Percentiles rank a stretch among this genome's conserved stretches.
phyloP scores from a whole-genome alignment of 2,888 invertebrate species.

The Arrhopalites spinosus region DNA sequence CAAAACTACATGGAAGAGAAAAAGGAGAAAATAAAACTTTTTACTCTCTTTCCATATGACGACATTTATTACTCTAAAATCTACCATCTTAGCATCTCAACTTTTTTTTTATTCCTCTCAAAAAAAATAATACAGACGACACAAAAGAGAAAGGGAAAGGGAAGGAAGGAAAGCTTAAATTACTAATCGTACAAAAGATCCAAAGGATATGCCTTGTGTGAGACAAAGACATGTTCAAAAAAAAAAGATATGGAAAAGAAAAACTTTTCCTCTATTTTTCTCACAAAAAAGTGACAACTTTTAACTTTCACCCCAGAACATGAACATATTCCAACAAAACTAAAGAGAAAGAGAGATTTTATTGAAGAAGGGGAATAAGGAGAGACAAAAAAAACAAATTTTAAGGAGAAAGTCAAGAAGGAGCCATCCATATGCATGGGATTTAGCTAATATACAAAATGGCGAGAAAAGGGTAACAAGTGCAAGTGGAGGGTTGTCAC shows the following conservation, averaged over 20 bases:
- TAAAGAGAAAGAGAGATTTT: no score
- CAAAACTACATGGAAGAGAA: no score
- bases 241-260: not conserved
- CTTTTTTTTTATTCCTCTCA: not conserved
- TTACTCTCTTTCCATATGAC: not conserved
- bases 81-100: not conserved
- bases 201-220: no score
- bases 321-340: no score
- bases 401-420: no score
- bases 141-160: not conserved
- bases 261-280: no score
- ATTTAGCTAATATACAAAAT: no score
- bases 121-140: not conserved
- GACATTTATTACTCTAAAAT: not conserved
- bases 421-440: no score
- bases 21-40: not conserved
- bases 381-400: constrained; percentile 9
- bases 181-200: no score
- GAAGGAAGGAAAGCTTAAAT: not conserved
- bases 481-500: constrained; percentile 4
- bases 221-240: not conserved
- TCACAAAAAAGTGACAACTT: constrained; percentile 20
- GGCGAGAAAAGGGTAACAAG: not conserved
- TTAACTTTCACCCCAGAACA: not conserved
- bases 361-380: constrained; percentile 13